phyloP scores from a whole-genome alignment of 2,113 vertebrate species.

The Rhinopomastus cyanomelas region DNA sequence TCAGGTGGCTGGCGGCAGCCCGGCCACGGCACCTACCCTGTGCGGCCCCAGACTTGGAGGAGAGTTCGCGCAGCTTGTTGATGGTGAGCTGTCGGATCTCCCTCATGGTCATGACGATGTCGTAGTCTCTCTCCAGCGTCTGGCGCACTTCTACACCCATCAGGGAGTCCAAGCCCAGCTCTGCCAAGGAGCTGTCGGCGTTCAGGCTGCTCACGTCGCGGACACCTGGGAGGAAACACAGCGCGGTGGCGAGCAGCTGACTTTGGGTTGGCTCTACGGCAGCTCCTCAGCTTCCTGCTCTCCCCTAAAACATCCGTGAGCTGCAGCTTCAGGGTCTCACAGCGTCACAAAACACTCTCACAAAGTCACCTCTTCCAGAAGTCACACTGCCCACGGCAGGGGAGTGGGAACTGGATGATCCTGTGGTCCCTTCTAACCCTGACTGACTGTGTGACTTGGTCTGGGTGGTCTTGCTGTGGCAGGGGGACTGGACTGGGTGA shows the following conservation, averaged over 20 bases:
- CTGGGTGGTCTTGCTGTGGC: no score
- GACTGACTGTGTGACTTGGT: no score
- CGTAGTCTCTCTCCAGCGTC: constrained; percentile 88
- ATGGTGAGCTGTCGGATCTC: constrained; percentile 90
- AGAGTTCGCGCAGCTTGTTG: constrained; percentile 84
- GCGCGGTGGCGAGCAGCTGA: not conserved
- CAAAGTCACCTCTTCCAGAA: not conserved
- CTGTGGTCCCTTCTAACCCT: no score
- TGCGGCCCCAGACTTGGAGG: constrained; percentile 52
- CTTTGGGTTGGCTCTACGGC: not conserved
- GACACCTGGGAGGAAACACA: constrained; percentile 77
- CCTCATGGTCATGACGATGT: constrained; percentile 88
- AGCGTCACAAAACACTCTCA: not conserved
- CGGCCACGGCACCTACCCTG: constrained; percentile 79
- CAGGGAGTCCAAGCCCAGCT: constrained; percentile 93
- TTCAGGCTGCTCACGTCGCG: constrained; percentile 84
- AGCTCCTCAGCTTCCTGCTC: not conserved
- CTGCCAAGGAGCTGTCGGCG: constrained; percentile 84
- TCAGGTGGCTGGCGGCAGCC: not conserved
- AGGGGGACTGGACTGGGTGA: no score
- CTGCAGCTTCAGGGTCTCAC: not conserved
- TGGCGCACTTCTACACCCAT: constrained; percentile 98
- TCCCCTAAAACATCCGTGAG: not conserved
- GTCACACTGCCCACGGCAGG: no score
- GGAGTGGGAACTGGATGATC: no score